A percentile compares a stretch with the other conserved stretches of the same genome.
These are phyloP conservation scores for Tridacna gigas DNA, from an alignment of 2,888 invertebrate genomes.

Conservation along the genomic window DNA sequence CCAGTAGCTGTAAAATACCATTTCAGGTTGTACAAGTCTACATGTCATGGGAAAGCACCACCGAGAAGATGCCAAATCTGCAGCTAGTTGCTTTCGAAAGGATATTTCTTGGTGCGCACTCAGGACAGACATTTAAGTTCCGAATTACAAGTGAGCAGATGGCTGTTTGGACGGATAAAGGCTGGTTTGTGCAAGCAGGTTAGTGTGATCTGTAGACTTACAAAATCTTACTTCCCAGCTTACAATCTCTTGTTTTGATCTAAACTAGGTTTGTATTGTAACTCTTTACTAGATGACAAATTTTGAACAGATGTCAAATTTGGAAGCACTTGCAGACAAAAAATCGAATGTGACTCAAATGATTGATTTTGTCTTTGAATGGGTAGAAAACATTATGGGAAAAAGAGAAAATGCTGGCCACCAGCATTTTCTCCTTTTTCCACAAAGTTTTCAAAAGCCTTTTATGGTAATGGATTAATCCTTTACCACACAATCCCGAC, in stretches of 20 bases:
- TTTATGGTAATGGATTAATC: not conserved
- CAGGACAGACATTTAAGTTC: constrained; percentile 46
- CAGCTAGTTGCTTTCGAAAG: constrained; percentile 76
- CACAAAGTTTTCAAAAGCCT: not conserved
- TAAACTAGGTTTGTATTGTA: no score
- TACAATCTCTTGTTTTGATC: no score
- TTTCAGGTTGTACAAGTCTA: constrained; percentile 80
- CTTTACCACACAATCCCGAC: no score
- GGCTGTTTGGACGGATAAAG: constrained; percentile 73
- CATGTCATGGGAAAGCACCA: constrained; percentile 73
- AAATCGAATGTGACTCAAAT: no score
- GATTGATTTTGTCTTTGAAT: no score
- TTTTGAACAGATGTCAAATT: no score
- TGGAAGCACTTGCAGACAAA: no score
- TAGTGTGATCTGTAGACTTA: not conserved
- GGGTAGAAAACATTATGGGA: not conserved
- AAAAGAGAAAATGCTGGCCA: not conserved
- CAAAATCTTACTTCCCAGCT: not conserved
- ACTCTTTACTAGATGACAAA: no score
- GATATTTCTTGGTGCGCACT: constrained; percentile 41
- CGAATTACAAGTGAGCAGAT: constrained; percentile 67
- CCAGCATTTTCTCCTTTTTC: not conserved
- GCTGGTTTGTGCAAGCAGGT: constrained; percentile 69
- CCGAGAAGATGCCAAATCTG: constrained; percentile 71
- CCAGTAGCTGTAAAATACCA: not conserved